Evolutionary conservation across 2,797 vertebrate species (phyloP), one percentile per base, ranked within the genome.

Genomic region (Atherinosoma microstoma): DNA sequence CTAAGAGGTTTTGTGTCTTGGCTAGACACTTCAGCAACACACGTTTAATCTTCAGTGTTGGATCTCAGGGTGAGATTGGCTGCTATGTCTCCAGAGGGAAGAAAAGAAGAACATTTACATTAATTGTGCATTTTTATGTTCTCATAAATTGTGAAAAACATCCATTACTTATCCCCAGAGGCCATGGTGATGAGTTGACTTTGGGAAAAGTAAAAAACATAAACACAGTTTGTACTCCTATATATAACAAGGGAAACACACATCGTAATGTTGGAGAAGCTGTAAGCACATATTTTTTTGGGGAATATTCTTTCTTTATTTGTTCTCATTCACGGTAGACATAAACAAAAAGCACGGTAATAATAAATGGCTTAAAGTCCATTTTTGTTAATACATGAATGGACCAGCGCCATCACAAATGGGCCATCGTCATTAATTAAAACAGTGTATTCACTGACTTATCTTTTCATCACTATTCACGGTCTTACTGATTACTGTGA

Each of bases 1-100:
- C 36, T 58, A 35, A 57, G 16, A 4, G 67, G 63, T 67, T 69
- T 42, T 56, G 57, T 18, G 36, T 30, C 64, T 69, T 20, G 2
- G 61, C 59, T 45, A 61, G 29, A n/a, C 24, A 24, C n/a, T 53
- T 24, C 22, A 53, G 49, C 8, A 12, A 5, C n/a, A 24, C 47
- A 54, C 35, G n/a, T 76, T 73, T 2, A 24, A 66, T 63, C 67
- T 30, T 10, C 13, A 18, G 65, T 29, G 18, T 62, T 32, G 4
- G 36, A 16, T 58, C 47, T 63, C 6, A 18, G 68, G 47, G 54
- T 36, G 61, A 15, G 4, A 71, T 58, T 56, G 30, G n/a, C 45
- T 64, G 1, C 18, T 57, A 0, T 24, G 24, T 30, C 64, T 27
- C 66, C 30, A 40, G 47, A 16, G 42, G 56, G 32, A 64, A 56